Evolutionary conservation across 2,113 vertebrate species (phyloP), one percentile per base, ranked within the genome.

Genomic region (Brienomyrus brachyistius): DNA sequence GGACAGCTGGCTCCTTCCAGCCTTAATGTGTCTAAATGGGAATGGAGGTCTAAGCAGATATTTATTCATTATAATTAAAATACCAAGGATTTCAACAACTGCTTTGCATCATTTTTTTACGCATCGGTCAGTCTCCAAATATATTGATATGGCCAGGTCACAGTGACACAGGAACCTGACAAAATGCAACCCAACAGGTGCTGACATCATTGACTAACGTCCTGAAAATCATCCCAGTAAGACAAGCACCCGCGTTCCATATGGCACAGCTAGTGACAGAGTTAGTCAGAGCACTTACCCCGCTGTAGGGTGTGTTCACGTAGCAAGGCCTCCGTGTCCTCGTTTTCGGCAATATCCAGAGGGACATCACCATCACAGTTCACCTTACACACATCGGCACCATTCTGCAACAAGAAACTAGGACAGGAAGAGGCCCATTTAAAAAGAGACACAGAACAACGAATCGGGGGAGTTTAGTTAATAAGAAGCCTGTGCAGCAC

Each of bases 311-410:
- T 96, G 94, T 97, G 96, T 13, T 96, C 95, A 94, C 97, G 95
- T 15, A 99, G 95, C 62, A 99, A 95, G 40, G 97, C 95, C 93
- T 98, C 98, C 62, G 98, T 97, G 91, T 96, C 95, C n/a, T 97
- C 97, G 83, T 99, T 98, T 92, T 98, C 96, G 0, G 97, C 97
- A 10, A 99, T 97, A 93, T 99, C 98, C 31, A 97, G 95, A 0
- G 98, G 98, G 83, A 98, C 97, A 47, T 99, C 98, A 0, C 98
- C 98, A 48, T 99, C 98, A 6, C 97, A 98, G 94, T 99, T 99
- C 89, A 99, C 98, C 4, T 95, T 95, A 85, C 96, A 95, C 87
- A 99, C 96, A 7, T 95, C 96, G 0, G 98, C 97, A 1, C 97
- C 97, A 0, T 94, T 93, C 92, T 95, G 94, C 89, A 99, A 91